phyloP scores from a whole-genome alignment of 2,113 vertebrate species.

The Cynopterus brachyotis region DNA sequence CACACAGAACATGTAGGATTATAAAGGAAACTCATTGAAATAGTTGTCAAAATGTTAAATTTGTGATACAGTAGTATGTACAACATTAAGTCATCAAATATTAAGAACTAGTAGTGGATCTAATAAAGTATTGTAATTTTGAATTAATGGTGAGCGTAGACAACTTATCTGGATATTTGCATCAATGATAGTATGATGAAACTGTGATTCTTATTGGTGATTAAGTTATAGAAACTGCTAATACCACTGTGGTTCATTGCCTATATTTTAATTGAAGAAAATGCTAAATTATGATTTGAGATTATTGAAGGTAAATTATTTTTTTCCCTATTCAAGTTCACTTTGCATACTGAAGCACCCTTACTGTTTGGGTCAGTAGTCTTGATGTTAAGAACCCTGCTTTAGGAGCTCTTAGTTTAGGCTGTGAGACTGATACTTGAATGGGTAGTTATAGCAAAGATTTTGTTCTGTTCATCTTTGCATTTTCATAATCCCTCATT shows the following conservation, averaged over 20 bases:
- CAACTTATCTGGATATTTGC: neutral
- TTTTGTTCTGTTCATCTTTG: conserved; percentile 6
- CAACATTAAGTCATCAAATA: neutral
- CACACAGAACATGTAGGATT: neutral
- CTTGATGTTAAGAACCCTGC: neutral
- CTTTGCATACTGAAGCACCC: neutral
- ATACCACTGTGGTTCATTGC: neutral
- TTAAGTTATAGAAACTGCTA: neutral
- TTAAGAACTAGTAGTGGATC: neutral
- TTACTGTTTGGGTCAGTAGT: neutral
- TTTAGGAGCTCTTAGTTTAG: neutral
- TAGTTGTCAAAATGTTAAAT: neutral
- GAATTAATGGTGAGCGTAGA: neutral
- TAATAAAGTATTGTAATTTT: conserved; percentile 37
- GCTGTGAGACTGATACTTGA: neutral
- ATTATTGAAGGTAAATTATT: neutral
- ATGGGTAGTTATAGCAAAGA: neutral
- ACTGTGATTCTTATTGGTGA: neutral
- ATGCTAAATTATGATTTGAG: neutral
- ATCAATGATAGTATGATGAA: neutral
- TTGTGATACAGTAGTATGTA: neutral
- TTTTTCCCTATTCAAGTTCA: neutral
- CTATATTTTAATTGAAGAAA: neutral
- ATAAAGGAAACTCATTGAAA: neutral
- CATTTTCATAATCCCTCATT: conserved; percentile 16